Evolutionary conservation across 2,888 invertebrate genomes (phyloP).

Genomic region (Phyllotreta striolata): DNA sequence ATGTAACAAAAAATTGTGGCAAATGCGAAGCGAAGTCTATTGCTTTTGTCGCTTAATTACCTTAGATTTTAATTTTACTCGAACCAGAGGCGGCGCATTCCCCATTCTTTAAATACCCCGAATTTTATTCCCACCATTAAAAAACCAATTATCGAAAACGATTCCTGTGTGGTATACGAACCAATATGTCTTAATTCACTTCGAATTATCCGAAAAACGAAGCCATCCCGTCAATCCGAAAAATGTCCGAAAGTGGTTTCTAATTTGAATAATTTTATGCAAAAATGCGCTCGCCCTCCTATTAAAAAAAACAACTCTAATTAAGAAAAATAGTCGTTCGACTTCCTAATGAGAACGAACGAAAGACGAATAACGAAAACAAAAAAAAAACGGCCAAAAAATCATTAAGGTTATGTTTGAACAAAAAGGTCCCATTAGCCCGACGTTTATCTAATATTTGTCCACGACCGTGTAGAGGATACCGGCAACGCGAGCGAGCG

Average conservation of each 20-base stretch:
- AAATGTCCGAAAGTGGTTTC: conserved; percentile 29
- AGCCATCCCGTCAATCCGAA: conserved; percentile 20
- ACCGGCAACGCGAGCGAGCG: conserved; percentile 49
- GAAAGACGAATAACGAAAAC: conserved; percentile 19
- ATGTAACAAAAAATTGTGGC: too few relatives aligned
- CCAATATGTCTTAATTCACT: conserved; percentile 25
- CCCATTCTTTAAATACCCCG: too few relatives aligned
- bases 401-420: conserved; percentile 60
- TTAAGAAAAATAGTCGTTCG: conserved; percentile 38
- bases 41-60: too few relatives aligned
- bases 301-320: conserved; percentile 33
- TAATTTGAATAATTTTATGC: conserved; percentile 36
- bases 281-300: conserved; percentile 29
- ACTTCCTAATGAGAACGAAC: conserved; percentile 34
- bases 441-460: conserved; percentile 62
- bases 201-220: conserved; percentile 14
- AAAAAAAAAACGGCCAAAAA: conserved; percentile 50
- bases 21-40: too few relatives aligned
- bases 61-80: too few relatives aligned
- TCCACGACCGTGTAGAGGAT: conserved; percentile 59
- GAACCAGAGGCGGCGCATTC: too few relatives aligned
- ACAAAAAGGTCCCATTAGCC: conserved; percentile 61
- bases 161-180: not conserved
- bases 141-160: too few relatives aligned
- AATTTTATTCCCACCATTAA: too few relatives aligned